Conservation (phyloP, 2,888 invertebrate species). For the Noctua janthina region DNA sequence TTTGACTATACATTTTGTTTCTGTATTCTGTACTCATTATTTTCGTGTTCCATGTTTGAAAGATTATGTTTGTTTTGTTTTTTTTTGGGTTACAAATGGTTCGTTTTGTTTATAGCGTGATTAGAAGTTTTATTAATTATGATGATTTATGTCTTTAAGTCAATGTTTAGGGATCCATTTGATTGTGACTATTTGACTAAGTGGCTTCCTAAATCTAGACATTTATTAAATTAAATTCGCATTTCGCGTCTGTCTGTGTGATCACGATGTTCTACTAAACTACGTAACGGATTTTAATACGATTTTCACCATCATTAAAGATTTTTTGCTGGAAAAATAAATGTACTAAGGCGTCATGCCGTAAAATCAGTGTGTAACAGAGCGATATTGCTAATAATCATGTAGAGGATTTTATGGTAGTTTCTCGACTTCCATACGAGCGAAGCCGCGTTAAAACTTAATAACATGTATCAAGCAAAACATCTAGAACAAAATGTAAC, state of each 20-base stretch:
- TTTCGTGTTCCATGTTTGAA: conserved; percentile 35
- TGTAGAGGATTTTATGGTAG: not conserved
- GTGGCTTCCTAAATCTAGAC: not conserved
- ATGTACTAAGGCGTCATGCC: not conserved
- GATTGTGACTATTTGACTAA: not conserved
- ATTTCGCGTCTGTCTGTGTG: not conserved
- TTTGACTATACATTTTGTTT: conserved; percentile 42
- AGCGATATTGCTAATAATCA: not conserved
- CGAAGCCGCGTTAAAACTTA: not conserved
- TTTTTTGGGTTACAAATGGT: conserved; percentile 5
- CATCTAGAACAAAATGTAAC: not conserved
- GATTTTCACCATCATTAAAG: not conserved
- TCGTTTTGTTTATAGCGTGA: conserved; percentile 16
- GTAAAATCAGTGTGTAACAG: not conserved
- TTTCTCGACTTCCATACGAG: not conserved
- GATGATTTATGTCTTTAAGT: not conserved
- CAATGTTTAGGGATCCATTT: not conserved
- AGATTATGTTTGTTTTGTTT: conserved; percentile 35
- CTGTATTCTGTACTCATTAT: conserved; percentile 44
- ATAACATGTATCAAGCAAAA: not conserved
- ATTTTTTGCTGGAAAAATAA: not conserved
- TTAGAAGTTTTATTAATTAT: not conserved
- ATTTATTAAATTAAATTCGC: not conserved
- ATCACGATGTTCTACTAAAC: not conserved
- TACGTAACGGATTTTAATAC: not conserved